Evolutionary conservation across 2,888 invertebrate genomes (phyloP), one percentile per base, ranked within the genome.

Genomic region (Tenodera sinensis): DNA sequence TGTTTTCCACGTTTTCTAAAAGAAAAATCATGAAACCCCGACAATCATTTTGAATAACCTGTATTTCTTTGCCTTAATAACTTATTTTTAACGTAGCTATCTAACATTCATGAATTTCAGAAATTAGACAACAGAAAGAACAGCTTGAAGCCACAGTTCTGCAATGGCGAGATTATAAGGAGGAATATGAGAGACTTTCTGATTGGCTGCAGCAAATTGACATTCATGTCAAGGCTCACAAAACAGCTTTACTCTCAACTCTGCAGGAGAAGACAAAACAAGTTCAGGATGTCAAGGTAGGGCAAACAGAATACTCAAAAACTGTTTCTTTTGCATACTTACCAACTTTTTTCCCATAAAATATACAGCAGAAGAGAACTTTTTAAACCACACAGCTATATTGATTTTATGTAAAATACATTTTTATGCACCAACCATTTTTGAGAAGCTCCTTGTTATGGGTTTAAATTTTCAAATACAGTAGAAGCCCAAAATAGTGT

Each of bases 171-270:
- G 97, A 98, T 90, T 98, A 97, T 93, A 98, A 98, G 93, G 98
- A 98, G 92, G 98, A 98, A 93, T 98, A 97, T 92, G 98, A 98
- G 93, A 95, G 97, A 90, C 93, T 98, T 27, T 97, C 97, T 88
- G 98, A 98, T 93, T 98, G 98, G 98, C 93, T 98, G 54, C 98
- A 98, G 92, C 98, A 98, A 93, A 97, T 97, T 92, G 98, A 98
- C 92, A 97, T 98, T 91, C 95, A 98, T 14, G 97, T 98, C 20
- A 98, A 98, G 93, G 97, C 97, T 89, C 97, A 98, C 92, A 98
- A 98, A 93, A 95, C 97, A 34, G 96, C 97, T 30, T 94, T 98
- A 20, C 95, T 97, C 34, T 96, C 97, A 3, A 97, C 96, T 89
- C 94, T 97, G 1, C 95, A 95, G 87, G 98, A 98, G 92, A 98